Percentiles rank a stretch among this genome's conserved stretches.
Conservation (phyloP, 1,140 invertebrate genomes). For the Diorhabda sublineata region DNA sequence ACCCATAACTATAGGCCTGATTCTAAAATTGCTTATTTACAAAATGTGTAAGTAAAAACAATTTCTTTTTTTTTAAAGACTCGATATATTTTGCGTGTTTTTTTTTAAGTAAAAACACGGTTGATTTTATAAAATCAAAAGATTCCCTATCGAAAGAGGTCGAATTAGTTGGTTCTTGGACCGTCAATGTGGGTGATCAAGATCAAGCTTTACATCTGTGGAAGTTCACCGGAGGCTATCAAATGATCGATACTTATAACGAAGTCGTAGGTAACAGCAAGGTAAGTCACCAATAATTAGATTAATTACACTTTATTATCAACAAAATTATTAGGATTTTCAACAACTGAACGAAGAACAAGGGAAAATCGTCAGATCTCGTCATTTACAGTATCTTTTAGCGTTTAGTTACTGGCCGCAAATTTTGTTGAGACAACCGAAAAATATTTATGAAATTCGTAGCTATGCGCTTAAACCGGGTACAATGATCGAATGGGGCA, state of each 20-base stretch:
- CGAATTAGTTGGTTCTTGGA: constrained; percentile 80
- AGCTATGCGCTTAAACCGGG: constrained; percentile 86
- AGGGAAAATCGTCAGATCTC: constrained; percentile 77
- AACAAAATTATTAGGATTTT: constrained; percentile 61
- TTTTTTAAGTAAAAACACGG: constrained; percentile 70
- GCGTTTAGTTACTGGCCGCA: constrained; percentile 87
- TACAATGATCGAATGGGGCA: constrained; percentile 99
- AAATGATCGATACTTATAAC: constrained; percentile 78
- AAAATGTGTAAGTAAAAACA: constrained; percentile 80
- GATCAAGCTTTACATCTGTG: constrained; percentile 95
- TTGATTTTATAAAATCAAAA: constrained; percentile 71
- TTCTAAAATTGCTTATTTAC: constrained; percentile 77
- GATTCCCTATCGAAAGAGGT: constrained; percentile 63
- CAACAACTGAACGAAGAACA: constrained; percentile 73
- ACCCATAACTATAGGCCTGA: constrained; percentile 92
- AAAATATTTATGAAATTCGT: constrained; percentile 91
- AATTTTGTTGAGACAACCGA: constrained; percentile 66
- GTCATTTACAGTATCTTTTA: constrained; percentile 88
- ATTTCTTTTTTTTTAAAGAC: not conserved
- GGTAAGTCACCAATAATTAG: constrained; percentile 49
- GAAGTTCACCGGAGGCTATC: constrained; percentile 90
- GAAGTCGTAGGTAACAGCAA: constrained; percentile 66
- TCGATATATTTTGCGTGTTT: constrained; percentile 4
- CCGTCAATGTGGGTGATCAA: constrained; percentile 92
- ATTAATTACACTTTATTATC: too few species aligned